Percentiles rank a stretch among this genome's conserved stretches.
Evolutionary conservation across 2,888 invertebrate species (phyloP).

Genomic region (Polymixis flavicincta): DNA sequence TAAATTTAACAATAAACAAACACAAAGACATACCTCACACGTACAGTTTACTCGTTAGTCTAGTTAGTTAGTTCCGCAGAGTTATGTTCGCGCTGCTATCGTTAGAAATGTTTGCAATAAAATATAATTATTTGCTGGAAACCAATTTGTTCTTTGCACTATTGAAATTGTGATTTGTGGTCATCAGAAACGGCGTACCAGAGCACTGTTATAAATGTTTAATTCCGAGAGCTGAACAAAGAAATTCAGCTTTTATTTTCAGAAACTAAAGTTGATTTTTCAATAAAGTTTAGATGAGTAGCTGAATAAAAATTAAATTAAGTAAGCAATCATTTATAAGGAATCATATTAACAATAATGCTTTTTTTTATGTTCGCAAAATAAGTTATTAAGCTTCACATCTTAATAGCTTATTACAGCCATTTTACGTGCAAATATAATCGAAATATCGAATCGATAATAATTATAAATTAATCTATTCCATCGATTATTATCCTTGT

Average conservation of each 20-base stretch:
- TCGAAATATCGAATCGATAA: slow-evolving; percentile 33
- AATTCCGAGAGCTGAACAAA: slow-evolving; percentile 10
- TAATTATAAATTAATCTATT: slow-evolving; percentile 32
- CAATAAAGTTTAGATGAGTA: not conserved
- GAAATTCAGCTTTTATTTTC: slow-evolving; percentile 29
- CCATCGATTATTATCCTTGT: slow-evolving; percentile 53
- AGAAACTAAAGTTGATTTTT: slow-evolving; percentile 16
- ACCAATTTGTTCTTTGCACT: slow-evolving; percentile 84
- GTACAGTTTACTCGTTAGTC: slow-evolving; percentile 75
- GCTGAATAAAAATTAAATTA: slow-evolving; percentile 43
- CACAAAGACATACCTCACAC: slow-evolving; percentile 61
- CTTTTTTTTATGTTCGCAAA: slow-evolving; percentile 33
- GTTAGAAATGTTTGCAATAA: slow-evolving; percentile 80
- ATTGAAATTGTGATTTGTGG: slow-evolving; percentile 84
- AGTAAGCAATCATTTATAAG: slow-evolving; percentile 39
- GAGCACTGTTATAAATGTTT: slow-evolving; percentile 61
- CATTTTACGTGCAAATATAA: slow-evolving; percentile 39
- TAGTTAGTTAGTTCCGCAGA: slow-evolving; percentile 81
- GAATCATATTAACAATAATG: slow-evolving; percentile 37
- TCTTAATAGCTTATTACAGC: slow-evolving; percentile 23
- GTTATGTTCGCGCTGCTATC: slow-evolving; percentile 85
- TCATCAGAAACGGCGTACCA: slow-evolving; percentile 62
- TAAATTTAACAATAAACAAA: slow-evolving; percentile 66
- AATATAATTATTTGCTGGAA: slow-evolving; percentile 88
- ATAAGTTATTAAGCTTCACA: slow-evolving; percentile 44